Evolutionary conservation across 2,888 invertebrate species (phyloP).

Genomic region (Pterobdella sp.): DNA sequence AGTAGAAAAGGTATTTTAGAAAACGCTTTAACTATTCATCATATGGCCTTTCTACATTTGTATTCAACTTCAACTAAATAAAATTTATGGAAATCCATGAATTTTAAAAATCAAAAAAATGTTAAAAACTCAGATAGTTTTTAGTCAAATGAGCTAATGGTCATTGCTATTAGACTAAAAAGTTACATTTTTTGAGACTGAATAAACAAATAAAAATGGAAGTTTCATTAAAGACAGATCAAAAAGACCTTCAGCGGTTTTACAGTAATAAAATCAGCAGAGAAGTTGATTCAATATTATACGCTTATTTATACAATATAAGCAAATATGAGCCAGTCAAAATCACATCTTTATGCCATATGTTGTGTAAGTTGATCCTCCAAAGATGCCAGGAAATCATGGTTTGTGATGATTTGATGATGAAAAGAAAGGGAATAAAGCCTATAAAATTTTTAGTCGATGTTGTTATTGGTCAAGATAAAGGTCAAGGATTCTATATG

Average conservation of each 20-base stretch:
- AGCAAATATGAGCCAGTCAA: conserved; percentile 24
- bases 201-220: no score
- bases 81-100: no score
- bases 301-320: conserved; percentile 20
- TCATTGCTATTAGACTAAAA: no score
- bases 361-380: conserved; percentile 23
- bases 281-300: conserved; percentile 4
- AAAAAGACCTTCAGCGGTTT: background rate
- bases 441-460: conserved; percentile 25
- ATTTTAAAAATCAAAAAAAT: no score
- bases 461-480: conserved; percentile 28
- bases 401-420: background rate
- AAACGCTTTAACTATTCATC: no score
- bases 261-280: conserved; percentile 13
- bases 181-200: no score
- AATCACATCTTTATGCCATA: conserved; percentile 23
- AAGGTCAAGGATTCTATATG: conserved; percentile 19
- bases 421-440: background rate
- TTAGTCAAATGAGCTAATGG: no score
- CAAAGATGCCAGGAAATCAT: conserved; percentile 21
- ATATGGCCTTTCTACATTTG: no score
- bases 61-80: no score
- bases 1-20: no score
- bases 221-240: no score
- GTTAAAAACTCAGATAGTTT: no score